A percentile compares a stretch with the other conserved stretches of the same genome.
Conservation (phyloP, 2,797 vertebrate species). For the Rhyacichthys aspro region DNA sequence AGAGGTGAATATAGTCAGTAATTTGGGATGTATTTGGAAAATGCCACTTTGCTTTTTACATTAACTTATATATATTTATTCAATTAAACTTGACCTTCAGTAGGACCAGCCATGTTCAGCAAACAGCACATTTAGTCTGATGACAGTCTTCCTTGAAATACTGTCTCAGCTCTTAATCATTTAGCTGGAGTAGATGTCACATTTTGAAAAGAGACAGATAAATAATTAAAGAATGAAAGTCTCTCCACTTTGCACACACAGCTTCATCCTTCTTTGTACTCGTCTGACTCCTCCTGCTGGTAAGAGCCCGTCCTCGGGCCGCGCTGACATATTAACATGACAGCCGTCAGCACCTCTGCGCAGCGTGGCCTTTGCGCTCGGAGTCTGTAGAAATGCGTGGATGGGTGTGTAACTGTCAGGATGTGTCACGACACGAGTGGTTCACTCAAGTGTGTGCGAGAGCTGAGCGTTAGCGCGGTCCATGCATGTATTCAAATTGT, state of each 20-base stretch:
- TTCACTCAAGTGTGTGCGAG: slow-evolving; percentile 42
- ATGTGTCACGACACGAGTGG: slow-evolving; percentile 53
- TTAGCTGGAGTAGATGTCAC: slow-evolving; percentile 30
- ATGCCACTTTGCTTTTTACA: background rate
- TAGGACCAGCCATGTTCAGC: background rate
- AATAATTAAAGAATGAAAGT: slow-evolving; percentile 35
- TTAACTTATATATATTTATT: slow-evolving; percentile 3
- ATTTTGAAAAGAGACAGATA: slow-evolving; percentile 19
- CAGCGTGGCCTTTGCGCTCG: slow-evolving; percentile 59
- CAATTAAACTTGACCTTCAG: slow-evolving; percentile 1
- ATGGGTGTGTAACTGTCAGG: slow-evolving; percentile 57
- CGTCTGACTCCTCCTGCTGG: slow-evolving; percentile 46
- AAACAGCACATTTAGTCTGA: slow-evolving; percentile 10
- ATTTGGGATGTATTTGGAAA: no score
- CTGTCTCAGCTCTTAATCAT: slow-evolving; percentile 26
- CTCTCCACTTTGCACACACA: slow-evolving; percentile 6
- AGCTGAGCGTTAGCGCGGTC: slow-evolving; percentile 16
- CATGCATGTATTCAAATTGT: slow-evolving; percentile 20
- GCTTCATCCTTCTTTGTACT: slow-evolving; percentile 21
- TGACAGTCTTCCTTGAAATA: slow-evolving; percentile 6
- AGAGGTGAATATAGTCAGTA: no score
- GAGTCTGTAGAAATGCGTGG: slow-evolving; percentile 46
- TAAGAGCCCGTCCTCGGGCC: slow-evolving; percentile 50
- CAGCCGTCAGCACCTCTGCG: slow-evolving; percentile 70
- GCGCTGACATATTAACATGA: slow-evolving; percentile 67